These are phyloP conservation scores for Poecile montanus DNA, from an alignment of 2,797 vertebrate genomes.

Conservation along the genomic window DNA sequence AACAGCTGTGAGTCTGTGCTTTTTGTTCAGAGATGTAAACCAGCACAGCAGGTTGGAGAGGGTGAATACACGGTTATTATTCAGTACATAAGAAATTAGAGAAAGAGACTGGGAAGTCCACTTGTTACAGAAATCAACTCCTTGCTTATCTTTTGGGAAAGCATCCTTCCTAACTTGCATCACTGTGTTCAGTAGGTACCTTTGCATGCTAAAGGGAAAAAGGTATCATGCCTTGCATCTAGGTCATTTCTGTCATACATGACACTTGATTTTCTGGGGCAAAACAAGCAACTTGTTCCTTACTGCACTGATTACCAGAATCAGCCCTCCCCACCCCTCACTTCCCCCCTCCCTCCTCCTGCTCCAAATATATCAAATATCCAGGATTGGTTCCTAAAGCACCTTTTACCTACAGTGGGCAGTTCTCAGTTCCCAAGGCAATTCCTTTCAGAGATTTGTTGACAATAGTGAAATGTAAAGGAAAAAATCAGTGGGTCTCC, in stretches of 20 bases:
- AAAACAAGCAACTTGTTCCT: background rate
- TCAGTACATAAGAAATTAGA: background rate
- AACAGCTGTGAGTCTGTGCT: conserved; percentile 32
- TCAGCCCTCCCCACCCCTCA: background rate
- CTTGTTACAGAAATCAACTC: background rate
- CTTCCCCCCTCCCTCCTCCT: background rate
- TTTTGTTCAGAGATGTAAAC: conserved; percentile 44
- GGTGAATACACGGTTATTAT: background rate
- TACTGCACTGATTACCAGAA: background rate
- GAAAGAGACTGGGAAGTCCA: background rate
- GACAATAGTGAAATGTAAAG: background rate
- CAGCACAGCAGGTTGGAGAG: conserved; percentile 10
- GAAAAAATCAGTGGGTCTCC: background rate
- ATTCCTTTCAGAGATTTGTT: background rate
- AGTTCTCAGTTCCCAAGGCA: conserved; percentile 37
- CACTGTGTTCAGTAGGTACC: background rate
- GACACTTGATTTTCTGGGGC: background rate
- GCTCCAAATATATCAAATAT: background rate
- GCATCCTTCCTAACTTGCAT: background rate
- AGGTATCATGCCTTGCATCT: background rate
- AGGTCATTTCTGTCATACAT: background rate
- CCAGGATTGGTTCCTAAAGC: background rate
- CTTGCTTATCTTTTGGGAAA: background rate
- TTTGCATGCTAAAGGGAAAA: background rate
- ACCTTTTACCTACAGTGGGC: background rate